Conservation (phyloP, 2,888 invertebrate species). For the Cabera pusaria region DNA sequence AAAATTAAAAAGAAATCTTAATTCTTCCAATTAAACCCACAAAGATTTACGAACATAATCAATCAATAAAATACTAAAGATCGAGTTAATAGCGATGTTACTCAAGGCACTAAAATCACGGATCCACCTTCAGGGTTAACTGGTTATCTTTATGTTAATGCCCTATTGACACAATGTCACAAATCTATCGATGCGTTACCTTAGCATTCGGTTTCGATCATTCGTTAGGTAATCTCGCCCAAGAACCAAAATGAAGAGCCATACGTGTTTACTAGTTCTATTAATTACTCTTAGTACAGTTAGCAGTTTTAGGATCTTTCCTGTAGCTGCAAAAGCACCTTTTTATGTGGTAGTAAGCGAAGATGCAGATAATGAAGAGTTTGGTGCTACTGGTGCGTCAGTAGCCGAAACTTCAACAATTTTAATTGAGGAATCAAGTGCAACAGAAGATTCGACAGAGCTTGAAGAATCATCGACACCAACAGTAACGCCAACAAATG, state of each 20-base stretch:
- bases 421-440: neutral
- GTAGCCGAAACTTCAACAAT: neutral
- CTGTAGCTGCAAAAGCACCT: conserved; percentile 8
- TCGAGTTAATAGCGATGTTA: conserved; percentile 15
- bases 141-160: conserved; percentile 51
- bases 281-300: conserved; percentile 23
- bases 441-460: neutral
- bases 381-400: no score
- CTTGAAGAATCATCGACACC: neutral
- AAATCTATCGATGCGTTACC: conserved; percentile 30
- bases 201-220: conserved; percentile 29
- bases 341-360: conserved; percentile 8
- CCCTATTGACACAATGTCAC: conserved; percentile 36
- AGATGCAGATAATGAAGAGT: neutral
- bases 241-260: conserved; percentile 24
- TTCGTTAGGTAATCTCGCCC: conserved; percentile 27
- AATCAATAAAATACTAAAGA: conserved; percentile 15
- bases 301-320: conserved; percentile 24
- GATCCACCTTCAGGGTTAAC: conserved; percentile 54
- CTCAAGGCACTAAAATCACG: conserved; percentile 25
- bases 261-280: conserved; percentile 25
- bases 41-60: conserved; percentile 13
- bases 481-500: conserved; percentile 6
- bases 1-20: neutral
- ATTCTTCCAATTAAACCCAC: no score